A percentile compares a stretch with the other conserved stretches of the same genome.
These are phyloP conservation scores for Scolopax mira DNA, from an alignment of 2,113 vertebrate genomes.

Conservation along the genomic window DNA sequence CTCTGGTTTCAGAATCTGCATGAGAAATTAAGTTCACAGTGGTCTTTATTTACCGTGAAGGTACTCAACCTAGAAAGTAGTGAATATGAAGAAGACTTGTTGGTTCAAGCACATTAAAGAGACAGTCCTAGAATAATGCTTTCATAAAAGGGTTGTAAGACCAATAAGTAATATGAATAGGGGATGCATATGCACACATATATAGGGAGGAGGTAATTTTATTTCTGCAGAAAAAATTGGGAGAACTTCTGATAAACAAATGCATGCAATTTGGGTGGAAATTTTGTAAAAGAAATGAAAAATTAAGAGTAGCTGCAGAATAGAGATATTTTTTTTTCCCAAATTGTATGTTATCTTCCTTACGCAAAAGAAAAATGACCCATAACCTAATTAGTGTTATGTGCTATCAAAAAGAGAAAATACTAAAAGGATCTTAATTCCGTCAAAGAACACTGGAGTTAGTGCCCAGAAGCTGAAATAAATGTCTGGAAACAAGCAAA, in stretches of 20 bases:
- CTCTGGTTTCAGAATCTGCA: not conserved
- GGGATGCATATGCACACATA: not conserved
- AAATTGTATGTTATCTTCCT: not conserved
- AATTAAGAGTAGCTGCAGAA: not conserved
- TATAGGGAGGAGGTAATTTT: not conserved
- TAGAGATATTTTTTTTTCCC: not conserved
- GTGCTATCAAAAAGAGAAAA: not conserved
- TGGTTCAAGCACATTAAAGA: not conserved
- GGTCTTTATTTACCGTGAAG: not conserved
- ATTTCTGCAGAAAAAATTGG: not conserved
- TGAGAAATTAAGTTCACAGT: not conserved
- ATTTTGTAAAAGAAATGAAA: not conserved
- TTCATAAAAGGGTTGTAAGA: not conserved
- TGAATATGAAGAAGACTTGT: not conserved
- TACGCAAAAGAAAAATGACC: not conserved
- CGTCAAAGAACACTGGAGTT: not conserved
- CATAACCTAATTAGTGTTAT: not conserved
- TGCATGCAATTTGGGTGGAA: not conserved
- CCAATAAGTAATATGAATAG: not conserved
- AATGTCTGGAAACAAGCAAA: not conserved
- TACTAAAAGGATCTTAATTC: not conserved
- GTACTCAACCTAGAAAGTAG: not conserved
- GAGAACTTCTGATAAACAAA: not conserved
- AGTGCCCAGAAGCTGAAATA: not conserved
- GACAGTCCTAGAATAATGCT: not conserved